A percentile compares a stretch with the other conserved stretches of the same genome.
These are phyloP conservation scores for Microcebus griseorufus DNA, from an alignment of 2,113 vertebrate genomes.

Conservation along the genomic window DNA sequence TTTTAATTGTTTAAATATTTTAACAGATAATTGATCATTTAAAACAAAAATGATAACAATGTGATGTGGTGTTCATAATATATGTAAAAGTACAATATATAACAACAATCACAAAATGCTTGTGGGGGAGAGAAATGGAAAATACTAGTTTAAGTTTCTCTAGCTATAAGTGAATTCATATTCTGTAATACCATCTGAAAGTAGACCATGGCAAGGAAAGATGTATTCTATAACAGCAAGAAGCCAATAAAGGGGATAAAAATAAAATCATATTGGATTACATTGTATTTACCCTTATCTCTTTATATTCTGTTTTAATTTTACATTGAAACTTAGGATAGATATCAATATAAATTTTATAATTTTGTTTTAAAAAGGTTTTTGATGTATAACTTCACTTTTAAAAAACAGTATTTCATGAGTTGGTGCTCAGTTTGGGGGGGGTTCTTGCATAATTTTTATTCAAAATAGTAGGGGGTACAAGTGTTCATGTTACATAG, in stretches of 20 bases:
- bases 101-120: neutral
- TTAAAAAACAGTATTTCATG: no score
- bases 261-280: neutral
- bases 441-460: no score
- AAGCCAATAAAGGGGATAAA: neutral
- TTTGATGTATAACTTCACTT: no score
- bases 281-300: neutral
- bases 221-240: neutral
- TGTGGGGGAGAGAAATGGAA: neutral
- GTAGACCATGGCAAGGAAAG: neutral
- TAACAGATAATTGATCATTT: neutral
- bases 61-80: neutral
- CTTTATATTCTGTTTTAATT: slow-evolving; percentile 44
- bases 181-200: neutral
- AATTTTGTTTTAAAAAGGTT: no score
- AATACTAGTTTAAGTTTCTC: no score
- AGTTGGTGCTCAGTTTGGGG: no score
- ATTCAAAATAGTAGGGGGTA: no score
- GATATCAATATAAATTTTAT: neutral
- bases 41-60: neutral
- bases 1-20: neutral
- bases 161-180: no score
- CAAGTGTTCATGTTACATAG: no score
- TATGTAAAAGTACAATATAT: neutral
- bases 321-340: neutral